These are phyloP conservation scores for Caenorhabditis sp. DNA, from an alignment of 2,888 invertebrate genomes.

Conservation along the genomic window DNA sequence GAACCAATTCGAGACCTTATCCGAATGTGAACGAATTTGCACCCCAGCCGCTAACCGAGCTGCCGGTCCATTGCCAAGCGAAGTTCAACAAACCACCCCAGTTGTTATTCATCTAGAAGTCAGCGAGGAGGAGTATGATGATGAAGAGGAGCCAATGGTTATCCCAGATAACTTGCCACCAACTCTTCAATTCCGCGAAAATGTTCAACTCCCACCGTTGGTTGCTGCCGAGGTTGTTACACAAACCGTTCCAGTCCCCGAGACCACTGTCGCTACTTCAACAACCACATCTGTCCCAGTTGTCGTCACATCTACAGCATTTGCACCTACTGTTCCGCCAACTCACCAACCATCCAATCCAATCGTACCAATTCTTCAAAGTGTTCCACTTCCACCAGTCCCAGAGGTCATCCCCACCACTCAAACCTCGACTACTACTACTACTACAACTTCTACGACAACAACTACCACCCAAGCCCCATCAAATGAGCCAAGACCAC, in stretches of 20 bases:
- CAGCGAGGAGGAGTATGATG: slow-evolving; percentile 28
- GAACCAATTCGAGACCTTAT: slow-evolving; percentile 64
- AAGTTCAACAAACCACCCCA: slow-evolving; percentile 9
- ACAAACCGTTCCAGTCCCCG: slow-evolving; percentile 8
- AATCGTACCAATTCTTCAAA: background rate
- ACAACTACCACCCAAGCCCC: slow-evolving; percentile 24
- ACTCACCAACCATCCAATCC: slow-evolving; percentile 12
- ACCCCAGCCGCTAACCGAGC: slow-evolving; percentile 17
- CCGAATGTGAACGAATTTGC: slow-evolving; percentile 64
- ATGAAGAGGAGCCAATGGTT: slow-evolving; percentile 18
- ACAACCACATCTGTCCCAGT: slow-evolving; percentile 11
- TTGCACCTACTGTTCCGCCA: slow-evolving; percentile 9
- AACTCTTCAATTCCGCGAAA: background rate
- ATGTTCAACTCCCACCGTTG: slow-evolving; percentile 3
- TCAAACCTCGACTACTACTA: background rate
- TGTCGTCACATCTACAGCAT: slow-evolving; percentile 8
- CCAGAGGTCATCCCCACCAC: background rate
- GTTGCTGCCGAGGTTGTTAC: background rate
- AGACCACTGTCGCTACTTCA: slow-evolving; percentile 2
- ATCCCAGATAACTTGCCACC: background rate
- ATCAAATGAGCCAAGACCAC: slow-evolving; percentile 43
- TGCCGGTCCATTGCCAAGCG: slow-evolving; percentile 2
- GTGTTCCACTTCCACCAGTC: slow-evolving; percentile 5
- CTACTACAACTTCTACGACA: background rate
- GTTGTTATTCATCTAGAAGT: slow-evolving; percentile 1